Base-by-base conservation (phyloP, 2,888 invertebrate species). In the Trachelus tabidus region DNA sequence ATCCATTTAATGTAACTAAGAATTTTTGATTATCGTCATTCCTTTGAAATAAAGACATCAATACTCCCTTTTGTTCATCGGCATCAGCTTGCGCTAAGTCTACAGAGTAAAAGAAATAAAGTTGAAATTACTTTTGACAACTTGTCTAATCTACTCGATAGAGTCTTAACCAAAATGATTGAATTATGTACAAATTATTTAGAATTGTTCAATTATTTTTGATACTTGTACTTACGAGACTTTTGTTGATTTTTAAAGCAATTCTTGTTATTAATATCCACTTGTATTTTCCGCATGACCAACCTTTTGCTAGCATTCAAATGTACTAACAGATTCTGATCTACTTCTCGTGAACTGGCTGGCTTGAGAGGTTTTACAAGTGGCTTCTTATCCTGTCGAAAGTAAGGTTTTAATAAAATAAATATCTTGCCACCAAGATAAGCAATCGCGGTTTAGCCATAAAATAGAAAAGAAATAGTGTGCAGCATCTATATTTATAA, bases 231-330 rank as follows among this genome's bases (percentile, higher is more conserved):
- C 34, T 11, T 56, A 35, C 73, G 11, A 56, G 34, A 69, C 31
- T 37, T 37, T n/a, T 11, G 12, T 4, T 75, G 68, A 69, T 75
- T 69, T 30, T 33, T 0, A 73, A 40, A 73, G 40, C 73, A 73
- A 76, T 34, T 68, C 4, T 68, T 69, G 34, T 31, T 11, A n/a
- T 12, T 34, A 4, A 56, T 56, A 56, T 91, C 89, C 33, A 91
- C 87, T 84, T 90, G 89, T 82, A 91, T 91, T 79, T 91, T 91
- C 79, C 91, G 90, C 89, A 90, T 90, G 9, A 90, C 89, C 35
- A 90, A 81, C 77, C 91, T 86, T 79, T 90, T 91, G 78, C 86
- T 89, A 9, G 89, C 85, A 83, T 90, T 90, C 73, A 91, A 86
- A 83, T 87, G 89, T 73, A 91, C 89, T 69, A 90, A 90, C 78